phyloP scores from a whole-genome alignment of 1,140 invertebrate genomes.

The Leptinotarsa texana region DNA sequence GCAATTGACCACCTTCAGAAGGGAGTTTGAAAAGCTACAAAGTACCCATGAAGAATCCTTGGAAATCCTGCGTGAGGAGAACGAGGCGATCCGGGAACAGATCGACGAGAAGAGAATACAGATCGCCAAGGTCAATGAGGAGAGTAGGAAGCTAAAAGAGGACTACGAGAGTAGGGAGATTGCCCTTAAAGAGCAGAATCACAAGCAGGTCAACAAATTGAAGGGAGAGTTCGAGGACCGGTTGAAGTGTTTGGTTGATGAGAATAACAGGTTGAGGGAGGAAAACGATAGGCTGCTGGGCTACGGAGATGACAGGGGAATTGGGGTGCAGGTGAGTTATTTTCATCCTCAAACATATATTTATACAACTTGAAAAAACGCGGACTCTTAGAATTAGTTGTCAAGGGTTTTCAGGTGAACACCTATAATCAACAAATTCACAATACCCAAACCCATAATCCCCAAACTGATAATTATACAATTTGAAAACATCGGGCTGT shows the following conservation, averaged over 20 bases:
- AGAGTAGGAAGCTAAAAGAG: slow-evolving; percentile 52
- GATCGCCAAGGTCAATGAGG: slow-evolving; percentile 45
- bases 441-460: too few relatives aligned
- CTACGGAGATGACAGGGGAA: slow-evolving; percentile 45
- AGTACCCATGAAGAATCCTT: slow-evolving; percentile 48
- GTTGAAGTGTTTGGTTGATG: slow-evolving; percentile 42
- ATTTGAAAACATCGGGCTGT: too few relatives aligned
- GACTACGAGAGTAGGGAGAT: slow-evolving; percentile 56
- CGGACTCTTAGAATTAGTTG: too few relatives aligned
- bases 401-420: too few relatives aligned
- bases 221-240: slow-evolving; percentile 36
- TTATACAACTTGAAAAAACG: too few relatives aligned
- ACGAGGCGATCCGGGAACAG: slow-evolving; percentile 52
- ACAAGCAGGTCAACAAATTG: slow-evolving; percentile 35
- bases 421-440: too few relatives aligned
- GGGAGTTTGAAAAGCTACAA: slow-evolving; percentile 50
- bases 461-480: too few relatives aligned
- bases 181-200: slow-evolving; percentile 37
- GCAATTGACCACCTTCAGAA: slow-evolving; percentile 45
- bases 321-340: slow-evolving; percentile 44
- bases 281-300: slow-evolving; percentile 48
- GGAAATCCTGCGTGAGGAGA: slow-evolving; percentile 53
- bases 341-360: neutral
- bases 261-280: slow-evolving; percentile 50
- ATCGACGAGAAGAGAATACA: slow-evolving; percentile 53